These are phyloP conservation scores for Stictonetta naevosa DNA, from an alignment of 2,113 vertebrate species.

Conservation along the genomic window DNA sequence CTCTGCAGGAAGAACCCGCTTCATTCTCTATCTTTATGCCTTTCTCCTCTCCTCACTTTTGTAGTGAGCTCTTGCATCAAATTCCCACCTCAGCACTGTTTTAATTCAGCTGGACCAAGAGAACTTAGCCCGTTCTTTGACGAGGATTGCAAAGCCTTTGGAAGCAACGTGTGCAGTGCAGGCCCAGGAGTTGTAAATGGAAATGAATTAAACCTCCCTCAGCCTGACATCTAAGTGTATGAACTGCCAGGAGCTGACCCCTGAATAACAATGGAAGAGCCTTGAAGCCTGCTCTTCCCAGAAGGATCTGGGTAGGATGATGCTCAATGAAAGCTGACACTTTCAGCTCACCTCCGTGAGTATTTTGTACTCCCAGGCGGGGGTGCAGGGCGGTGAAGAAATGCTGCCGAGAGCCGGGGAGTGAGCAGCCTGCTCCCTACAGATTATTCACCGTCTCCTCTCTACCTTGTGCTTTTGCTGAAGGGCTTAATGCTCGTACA, in stretches of 20 bases:
- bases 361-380: not conserved
- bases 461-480: not conserved
- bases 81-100: not conserved
- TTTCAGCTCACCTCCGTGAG: not conserved
- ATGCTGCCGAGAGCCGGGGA: not conserved
- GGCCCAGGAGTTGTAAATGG: not conserved
- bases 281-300: not conserved
- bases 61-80: not conserved
- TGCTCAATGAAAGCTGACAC: not conserved
- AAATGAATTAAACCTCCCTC: not conserved
- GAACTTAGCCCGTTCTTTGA: not conserved
- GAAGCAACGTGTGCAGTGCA: not conserved
- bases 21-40: not conserved
- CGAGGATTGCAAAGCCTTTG: not conserved
- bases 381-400: not conserved
- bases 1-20: not conserved
- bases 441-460: not conserved
- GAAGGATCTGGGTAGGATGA: not conserved
- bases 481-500: not conserved
- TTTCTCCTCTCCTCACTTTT: not conserved
- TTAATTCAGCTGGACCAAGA: not conserved
- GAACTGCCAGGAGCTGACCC: not conserved
- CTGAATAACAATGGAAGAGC: not conserved
- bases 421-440: not conserved
- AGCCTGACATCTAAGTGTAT: not conserved